Percentiles rank a stretch among this genome's conserved stretches.
phyloP scores from a whole-genome alignment of 35 echinoderm and acorn worm species.

The Diadema setosum region DNA sequence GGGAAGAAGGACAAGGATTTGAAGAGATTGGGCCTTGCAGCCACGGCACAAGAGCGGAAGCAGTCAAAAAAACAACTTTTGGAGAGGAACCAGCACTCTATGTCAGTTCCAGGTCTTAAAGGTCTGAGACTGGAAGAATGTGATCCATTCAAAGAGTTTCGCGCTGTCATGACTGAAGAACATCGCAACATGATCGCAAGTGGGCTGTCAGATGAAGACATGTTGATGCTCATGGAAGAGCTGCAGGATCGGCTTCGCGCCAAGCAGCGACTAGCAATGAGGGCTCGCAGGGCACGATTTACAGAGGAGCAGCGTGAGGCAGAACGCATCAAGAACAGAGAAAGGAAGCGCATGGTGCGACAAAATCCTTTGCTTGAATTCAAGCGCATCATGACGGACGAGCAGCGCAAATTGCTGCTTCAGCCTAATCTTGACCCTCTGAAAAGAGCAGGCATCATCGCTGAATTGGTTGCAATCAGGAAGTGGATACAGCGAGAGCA shows the following conservation, averaged over 20 bases:
- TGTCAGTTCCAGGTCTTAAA: too few relatives aligned
- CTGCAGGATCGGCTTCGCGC: background rate
- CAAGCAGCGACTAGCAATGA: background rate
- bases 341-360: background rate
- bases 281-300: background rate
- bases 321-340: background rate
- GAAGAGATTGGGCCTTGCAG: too few relatives aligned
- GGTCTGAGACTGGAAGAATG: too few relatives aligned
- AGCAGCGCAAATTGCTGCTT: background rate
- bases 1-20: too few relatives aligned
- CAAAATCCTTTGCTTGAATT: slow-evolving; percentile 1
- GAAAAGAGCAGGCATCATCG: background rate
- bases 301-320: background rate
- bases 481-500: slow-evolving; percentile 6
- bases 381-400: background rate
- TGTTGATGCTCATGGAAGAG: background rate
- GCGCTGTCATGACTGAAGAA: background rate
- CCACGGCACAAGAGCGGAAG: too few relatives aligned
- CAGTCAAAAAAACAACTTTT: too few relatives aligned
- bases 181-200: background rate
- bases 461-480: background rate
- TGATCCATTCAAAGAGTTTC: background rate
- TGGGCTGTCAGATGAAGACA: background rate
- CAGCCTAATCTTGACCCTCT: background rate
- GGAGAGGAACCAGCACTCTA: too few relatives aligned